A percentile compares a stretch with the other conserved stretches of the same genome.
phyloP scores from a whole-genome alignment of 2,888 invertebrate species.

The Deilephila porcellus region DNA sequence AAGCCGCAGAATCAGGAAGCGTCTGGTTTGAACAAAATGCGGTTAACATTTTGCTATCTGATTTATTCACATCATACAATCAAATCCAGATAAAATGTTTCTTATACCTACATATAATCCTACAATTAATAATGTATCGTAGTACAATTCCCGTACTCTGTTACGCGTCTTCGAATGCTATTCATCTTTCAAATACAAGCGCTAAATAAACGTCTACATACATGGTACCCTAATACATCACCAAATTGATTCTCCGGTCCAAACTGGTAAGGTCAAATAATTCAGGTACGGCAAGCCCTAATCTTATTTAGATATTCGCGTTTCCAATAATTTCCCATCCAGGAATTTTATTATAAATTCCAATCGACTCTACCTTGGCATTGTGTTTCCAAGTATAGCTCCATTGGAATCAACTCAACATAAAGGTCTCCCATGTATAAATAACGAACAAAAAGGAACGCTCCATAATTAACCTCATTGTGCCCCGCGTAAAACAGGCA shows the following conservation, averaged over 20 bases:
- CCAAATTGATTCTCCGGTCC: not conserved
- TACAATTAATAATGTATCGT: not conserved
- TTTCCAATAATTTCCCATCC: not conserved
- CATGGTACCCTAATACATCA: not conserved
- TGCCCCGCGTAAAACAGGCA: not conserved
- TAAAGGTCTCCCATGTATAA: not conserved
- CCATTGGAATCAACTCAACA: not conserved
- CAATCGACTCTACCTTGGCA: not conserved
- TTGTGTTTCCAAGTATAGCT: not conserved
- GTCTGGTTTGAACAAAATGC: slow-evolving; percentile 25
- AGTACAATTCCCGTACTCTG: not conserved
- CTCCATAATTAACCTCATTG: not conserved
- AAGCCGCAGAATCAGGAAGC: slow-evolving; percentile 54
- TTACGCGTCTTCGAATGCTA: not conserved
- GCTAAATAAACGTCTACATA: not conserved
- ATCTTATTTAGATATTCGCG: not conserved
- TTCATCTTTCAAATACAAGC: not conserved
- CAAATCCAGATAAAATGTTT: not conserved
- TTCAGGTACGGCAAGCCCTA: not conserved
- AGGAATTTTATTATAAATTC: slow-evolving; percentile 15
- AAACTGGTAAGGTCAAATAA: not conserved
- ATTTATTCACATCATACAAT: slow-evolving; percentile 1
- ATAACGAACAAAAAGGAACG: not conserved
- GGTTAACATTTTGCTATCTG: slow-evolving; percentile 23
- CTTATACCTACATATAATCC: not conserved